Percentiles rank a stretch among this genome's conserved stretches.
phyloP scores from a whole-genome alignment of 2,888 invertebrate species.

The Acronicta psi region DNA sequence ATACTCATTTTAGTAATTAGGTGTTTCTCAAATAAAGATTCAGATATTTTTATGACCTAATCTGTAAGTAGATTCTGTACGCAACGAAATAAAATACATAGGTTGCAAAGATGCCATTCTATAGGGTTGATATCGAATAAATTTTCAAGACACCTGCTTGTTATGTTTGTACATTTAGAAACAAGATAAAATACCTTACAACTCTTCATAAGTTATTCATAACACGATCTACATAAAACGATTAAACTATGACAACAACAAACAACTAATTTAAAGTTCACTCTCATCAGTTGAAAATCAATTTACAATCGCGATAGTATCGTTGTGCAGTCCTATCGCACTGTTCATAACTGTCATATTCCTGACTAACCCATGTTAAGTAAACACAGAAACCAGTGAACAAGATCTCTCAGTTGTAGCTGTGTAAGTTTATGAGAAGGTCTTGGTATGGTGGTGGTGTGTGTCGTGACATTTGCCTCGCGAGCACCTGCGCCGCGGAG shows the following conservation, averaged over 20 bases:
- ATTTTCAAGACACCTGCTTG: conserved; percentile 34
- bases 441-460: conserved; percentile 47
- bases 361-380: conserved; percentile 45
- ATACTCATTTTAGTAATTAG: too few species aligned
- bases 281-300: conserved; percentile 63
- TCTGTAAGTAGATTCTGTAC: too few species aligned
- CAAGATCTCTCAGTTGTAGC: conserved; percentile 28
- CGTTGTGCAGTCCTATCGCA: conserved; percentile 44
- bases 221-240: conserved; percentile 46
- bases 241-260: conserved; percentile 49
- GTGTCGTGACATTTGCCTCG: conserved; percentile 76
- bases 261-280: conserved; percentile 54
- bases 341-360: conserved; percentile 65
- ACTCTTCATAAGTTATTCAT: conserved; percentile 36
- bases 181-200: conserved; percentile 28
- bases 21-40: too few species aligned
- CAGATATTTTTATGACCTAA: too few species aligned
- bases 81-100: too few species aligned
- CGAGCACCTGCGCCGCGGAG: conserved; percentile 76
- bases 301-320: conserved; percentile 61
- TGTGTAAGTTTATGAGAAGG: conserved; percentile 19
- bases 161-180: conserved; percentile 26
- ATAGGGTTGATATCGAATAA: too few species aligned
- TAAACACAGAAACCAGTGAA: conserved; percentile 44
- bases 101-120: too few species aligned